Percentiles rank a stretch among this genome's conserved stretches.
Conservation (phyloP, 2,113 vertebrate genomes). For the Microtus richardsoni region DNA sequence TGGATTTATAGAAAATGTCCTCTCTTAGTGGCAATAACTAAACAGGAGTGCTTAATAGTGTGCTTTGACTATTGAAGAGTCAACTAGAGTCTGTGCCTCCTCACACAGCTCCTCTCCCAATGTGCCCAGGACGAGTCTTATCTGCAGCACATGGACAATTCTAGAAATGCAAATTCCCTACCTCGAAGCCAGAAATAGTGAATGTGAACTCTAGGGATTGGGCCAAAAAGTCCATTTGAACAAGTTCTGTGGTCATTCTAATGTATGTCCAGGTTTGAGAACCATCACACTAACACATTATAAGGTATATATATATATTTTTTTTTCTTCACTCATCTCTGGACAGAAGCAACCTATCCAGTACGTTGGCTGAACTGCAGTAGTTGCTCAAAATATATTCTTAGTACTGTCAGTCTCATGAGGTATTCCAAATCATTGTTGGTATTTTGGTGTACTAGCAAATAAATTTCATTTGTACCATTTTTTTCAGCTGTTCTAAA, state of each 20-base stretch:
- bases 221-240: not conserved
- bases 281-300: not conserved
- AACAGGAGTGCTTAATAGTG: not conserved
- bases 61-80: not conserved
- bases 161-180: conserved; percentile 28
- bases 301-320: not conserved
- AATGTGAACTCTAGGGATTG: not conserved
- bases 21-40: not conserved
- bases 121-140: not conserved
- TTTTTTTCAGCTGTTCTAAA: not conserved
- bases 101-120: not conserved
- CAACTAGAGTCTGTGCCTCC: not conserved
- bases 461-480: not conserved
- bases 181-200: not conserved
- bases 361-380: not conserved
- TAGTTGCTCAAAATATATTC: not conserved
- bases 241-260: not conserved
- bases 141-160: not conserved
- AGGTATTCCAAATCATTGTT: not conserved
- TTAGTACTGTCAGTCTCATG: not conserved
- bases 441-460: not conserved
- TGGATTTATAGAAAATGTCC: conserved; percentile 16
- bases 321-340: not conserved
- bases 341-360: not conserved
- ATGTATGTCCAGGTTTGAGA: not conserved